Conservation (phyloP, 1,140 invertebrate species). For the Cydia amplana region DNA sequence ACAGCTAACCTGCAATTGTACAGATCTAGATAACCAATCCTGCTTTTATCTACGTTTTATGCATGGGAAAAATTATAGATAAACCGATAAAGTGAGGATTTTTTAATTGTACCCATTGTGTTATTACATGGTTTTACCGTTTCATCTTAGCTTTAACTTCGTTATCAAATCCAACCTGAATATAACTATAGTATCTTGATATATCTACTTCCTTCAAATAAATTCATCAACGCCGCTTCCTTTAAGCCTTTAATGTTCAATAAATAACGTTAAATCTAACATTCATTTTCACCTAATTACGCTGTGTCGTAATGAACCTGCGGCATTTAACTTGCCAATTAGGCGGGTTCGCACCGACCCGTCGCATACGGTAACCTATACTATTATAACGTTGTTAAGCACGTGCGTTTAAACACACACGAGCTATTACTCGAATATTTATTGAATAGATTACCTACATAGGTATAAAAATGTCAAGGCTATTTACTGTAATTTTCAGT, state of each 20-base stretch:
- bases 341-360: conserved; percentile 15
- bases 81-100: conserved; percentile 1
- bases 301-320: conserved; percentile 21
- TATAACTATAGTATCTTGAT: neutral
- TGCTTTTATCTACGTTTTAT: neutral
- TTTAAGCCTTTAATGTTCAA: conserved; percentile 19
- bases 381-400: neutral
- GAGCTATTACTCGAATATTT: no score
- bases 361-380: neutral
- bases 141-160: neutral
- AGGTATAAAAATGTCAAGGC: no score
- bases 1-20: conserved; percentile 13
- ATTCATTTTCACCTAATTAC: conserved; percentile 31
- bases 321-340: conserved; percentile 19
- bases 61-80: conserved; percentile 16
- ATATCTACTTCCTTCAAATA: conserved; percentile 11
- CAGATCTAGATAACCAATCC: conserved; percentile 17
- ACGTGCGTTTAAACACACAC: neutral
- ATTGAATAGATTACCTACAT: no score
- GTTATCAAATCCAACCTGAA: neutral
- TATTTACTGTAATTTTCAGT: no score
- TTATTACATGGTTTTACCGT: neutral
- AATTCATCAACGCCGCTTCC: conserved; percentile 19
- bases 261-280: conserved; percentile 30
- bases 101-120: neutral